Conservation (phyloP, 2,797 vertebrate genomes). For the Darevskia nairensis region DNA sequence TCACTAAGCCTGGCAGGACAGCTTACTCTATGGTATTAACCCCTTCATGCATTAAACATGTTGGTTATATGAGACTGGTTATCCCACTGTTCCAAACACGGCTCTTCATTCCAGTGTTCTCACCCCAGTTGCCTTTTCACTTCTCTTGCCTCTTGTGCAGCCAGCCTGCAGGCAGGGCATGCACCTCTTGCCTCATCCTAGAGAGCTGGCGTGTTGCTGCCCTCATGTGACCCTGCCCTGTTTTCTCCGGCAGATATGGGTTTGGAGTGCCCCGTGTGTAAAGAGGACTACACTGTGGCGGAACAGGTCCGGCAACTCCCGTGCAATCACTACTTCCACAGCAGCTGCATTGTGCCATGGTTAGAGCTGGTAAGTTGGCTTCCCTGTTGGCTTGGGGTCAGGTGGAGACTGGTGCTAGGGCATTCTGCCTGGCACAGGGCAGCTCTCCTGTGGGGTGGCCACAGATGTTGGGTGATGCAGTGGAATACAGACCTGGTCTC, state of each 20-base stretch:
- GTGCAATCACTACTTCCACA: slow-evolving; percentile 97
- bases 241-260: slow-evolving; percentile 80
- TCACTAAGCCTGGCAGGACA: background rate
- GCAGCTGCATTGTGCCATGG: slow-evolving; percentile 98
- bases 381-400: fast-evolving
- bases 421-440: background rate
- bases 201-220: background rate
- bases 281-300: slow-evolving; percentile 91
- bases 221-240: fast-evolving
- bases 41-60: background rate
- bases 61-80: background rate
- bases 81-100: background rate
- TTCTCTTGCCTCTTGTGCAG: too few relatives aligned
- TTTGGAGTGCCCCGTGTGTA: slow-evolving; percentile 97
- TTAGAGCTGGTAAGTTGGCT: slow-evolving; percentile 91
- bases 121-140: background rate
- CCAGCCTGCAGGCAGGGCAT: background rate
- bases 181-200: background rate
- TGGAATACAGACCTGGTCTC: background rate
- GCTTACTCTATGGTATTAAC: background rate
- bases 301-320: slow-evolving; percentile 94
- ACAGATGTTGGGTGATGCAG: background rate
- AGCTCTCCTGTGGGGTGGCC: background rate
- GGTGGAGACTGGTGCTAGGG: background rate
- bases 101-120: background rate